Evolutionary conservation across 1,140 invertebrate genomes (phyloP).

Genomic region (Maniola jurtina): DNA sequence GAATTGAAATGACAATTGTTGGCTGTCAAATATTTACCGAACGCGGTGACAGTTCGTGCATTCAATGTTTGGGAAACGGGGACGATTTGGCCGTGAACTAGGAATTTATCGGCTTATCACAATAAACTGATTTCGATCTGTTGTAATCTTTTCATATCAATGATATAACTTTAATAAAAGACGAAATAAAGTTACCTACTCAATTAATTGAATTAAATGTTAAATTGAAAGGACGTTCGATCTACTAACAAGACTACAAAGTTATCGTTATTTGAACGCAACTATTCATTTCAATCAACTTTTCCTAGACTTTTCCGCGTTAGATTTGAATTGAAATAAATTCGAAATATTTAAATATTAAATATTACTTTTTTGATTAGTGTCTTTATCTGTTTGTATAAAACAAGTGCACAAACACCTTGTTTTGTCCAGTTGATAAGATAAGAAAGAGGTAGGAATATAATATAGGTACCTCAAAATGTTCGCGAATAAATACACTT

Average conservation of each 20-base stretch:
- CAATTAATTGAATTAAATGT: too few relatives aligned
- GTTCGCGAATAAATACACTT: too few relatives aligned
- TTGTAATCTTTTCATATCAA: constrained; percentile 14
- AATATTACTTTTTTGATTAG: too few relatives aligned
- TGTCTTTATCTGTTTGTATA: too few relatives aligned
- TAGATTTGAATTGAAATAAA: constrained; percentile 19
- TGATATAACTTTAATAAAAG: background rate
- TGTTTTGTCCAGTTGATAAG: constrained; percentile 9
- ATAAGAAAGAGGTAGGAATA: background rate
- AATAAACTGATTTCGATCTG: constrained; percentile 16
- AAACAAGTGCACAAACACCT: too few relatives aligned
- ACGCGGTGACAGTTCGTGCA: constrained; percentile 24
- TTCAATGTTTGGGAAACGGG: constrained; percentile 35
- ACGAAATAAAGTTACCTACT: too few relatives aligned
- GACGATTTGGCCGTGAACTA: constrained; percentile 51
- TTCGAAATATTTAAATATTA: background rate
- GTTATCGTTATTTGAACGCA: constrained; percentile 40
- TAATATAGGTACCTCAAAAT: too few relatives aligned
- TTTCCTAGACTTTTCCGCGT: constrained; percentile 49
- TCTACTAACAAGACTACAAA: background rate
- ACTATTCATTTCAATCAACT: constrained; percentile 34
- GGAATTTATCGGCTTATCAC: constrained; percentile 37
- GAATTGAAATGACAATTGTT: constrained; percentile 7
- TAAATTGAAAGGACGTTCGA: background rate
- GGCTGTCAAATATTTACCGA: constrained; percentile 24